Evolutionary conservation across 1,140 invertebrate species (phyloP).

Genomic region (Magallana ariakensis): DNA sequence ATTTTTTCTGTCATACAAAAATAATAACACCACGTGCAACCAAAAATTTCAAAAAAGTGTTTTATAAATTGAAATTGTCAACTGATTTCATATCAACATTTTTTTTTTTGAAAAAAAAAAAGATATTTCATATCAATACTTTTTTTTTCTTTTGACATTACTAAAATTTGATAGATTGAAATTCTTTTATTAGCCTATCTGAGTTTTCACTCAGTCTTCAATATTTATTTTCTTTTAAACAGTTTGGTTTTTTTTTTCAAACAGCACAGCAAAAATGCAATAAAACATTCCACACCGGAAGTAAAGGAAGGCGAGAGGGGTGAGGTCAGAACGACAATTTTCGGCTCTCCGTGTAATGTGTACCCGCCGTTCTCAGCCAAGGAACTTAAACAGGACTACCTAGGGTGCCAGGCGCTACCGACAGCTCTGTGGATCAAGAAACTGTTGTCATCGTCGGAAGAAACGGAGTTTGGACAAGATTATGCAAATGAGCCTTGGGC

Average conservation of each 20-base stretch:
- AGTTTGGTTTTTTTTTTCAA: conserved; percentile 44
- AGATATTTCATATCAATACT: neutral
- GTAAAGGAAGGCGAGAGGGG: conserved; percentile 68
- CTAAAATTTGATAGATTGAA: too few species aligned
- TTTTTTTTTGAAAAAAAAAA: neutral
- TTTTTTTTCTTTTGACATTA: too few species aligned
- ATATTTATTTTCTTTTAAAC: too few species aligned
- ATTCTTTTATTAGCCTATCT: too few species aligned
- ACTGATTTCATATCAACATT: neutral
- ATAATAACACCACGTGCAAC: too few species aligned
- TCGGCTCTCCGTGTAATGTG: conserved; percentile 81
- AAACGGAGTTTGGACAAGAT: neutral
- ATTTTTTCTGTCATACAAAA: too few species aligned
- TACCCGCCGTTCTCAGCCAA: conserved; percentile 78
- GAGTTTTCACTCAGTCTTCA: too few species aligned
- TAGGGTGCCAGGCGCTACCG: conserved; percentile 81
- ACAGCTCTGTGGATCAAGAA: conserved; percentile 74
- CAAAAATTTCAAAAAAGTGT: too few species aligned
- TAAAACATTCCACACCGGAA: conserved; percentile 77
- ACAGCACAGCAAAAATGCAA: conserved; percentile 72
- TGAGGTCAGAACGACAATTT: conserved; percentile 75
- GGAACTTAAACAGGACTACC: conserved; percentile 79
- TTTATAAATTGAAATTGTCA: too few species aligned
- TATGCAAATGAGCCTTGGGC: conserved; percentile 15
- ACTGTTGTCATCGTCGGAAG: conserved; percentile 38